phyloP scores from a whole-genome alignment of 2,888 invertebrate species.

The Diarsia mendica region DNA sequence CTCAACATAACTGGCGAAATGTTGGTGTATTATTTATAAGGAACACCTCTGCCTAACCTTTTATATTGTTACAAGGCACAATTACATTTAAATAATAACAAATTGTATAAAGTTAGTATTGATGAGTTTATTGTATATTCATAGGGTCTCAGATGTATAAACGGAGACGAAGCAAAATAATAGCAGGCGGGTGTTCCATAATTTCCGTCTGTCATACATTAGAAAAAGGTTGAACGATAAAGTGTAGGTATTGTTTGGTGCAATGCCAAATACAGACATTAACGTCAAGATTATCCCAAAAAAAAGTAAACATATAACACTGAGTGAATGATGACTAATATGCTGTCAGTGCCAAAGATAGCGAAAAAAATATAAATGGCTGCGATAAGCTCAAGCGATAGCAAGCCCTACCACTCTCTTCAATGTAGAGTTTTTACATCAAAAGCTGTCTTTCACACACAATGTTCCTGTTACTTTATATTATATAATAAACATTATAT shows the following conservation, averaged over 20 bases:
- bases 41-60: no score
- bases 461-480: neutral
- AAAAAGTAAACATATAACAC: neutral
- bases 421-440: constrained; percentile 37
- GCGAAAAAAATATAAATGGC: constrained; percentile 54
- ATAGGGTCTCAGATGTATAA: neutral
- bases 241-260: neutral
- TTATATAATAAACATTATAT: neutral
- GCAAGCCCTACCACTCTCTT: constrained; percentile 13
- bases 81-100: neutral
- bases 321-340: constrained; percentile 16
- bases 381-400: constrained; percentile 33
- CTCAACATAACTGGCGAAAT: no score
- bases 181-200: neutral
- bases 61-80: neutral
- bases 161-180: neutral
- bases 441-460: constrained; percentile 10
- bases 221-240: neutral
- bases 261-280: neutral
- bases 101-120: neutral
- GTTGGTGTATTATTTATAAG: no score
- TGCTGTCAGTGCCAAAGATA: constrained; percentile 44
- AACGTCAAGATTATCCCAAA: constrained; percentile 11
- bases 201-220: neutral
- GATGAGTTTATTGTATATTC: neutral